Conservation (phyloP, 2,113 vertebrate species). For the Grantiella picta region DNA sequence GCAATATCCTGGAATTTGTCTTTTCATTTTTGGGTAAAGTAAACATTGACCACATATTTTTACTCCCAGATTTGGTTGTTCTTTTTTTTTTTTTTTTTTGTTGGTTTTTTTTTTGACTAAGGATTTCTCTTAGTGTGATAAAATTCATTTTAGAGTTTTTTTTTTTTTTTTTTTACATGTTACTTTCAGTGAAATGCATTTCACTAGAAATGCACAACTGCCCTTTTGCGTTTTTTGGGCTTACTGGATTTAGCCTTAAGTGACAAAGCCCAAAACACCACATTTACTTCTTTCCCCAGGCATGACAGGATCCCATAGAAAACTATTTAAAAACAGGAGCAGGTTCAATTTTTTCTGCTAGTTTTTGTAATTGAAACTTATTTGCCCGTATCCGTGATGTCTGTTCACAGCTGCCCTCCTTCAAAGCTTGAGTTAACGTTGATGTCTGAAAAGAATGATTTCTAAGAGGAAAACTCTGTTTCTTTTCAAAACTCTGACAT, state of each 20-base stretch:
- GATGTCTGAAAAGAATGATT: slow-evolving; percentile 20
- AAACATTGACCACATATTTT: background rate
- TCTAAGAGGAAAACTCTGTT: background rate
- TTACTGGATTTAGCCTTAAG: background rate
- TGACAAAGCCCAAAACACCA: background rate
- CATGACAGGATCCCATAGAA: background rate
- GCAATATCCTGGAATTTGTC: background rate
- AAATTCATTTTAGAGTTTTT: background rate
- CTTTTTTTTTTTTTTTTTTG: background rate
- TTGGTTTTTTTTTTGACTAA: background rate
- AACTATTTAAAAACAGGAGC: background rate
- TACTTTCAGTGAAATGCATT: background rate
- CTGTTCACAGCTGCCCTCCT: background rate
- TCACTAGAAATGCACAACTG: background rate
- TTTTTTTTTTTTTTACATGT: background rate
- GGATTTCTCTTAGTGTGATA: background rate
- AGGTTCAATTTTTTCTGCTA: background rate
- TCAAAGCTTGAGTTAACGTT: background rate
- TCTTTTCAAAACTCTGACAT: background rate
- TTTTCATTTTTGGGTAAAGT: background rate
- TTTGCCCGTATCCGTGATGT: background rate
- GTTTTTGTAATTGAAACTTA: background rate
- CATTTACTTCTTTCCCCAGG: background rate
- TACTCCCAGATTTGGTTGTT: background rate
- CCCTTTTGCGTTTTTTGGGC: background rate